Base-by-base conservation (phyloP, 2,113 vertebrate species). In the Cairina moschata region DNA sequence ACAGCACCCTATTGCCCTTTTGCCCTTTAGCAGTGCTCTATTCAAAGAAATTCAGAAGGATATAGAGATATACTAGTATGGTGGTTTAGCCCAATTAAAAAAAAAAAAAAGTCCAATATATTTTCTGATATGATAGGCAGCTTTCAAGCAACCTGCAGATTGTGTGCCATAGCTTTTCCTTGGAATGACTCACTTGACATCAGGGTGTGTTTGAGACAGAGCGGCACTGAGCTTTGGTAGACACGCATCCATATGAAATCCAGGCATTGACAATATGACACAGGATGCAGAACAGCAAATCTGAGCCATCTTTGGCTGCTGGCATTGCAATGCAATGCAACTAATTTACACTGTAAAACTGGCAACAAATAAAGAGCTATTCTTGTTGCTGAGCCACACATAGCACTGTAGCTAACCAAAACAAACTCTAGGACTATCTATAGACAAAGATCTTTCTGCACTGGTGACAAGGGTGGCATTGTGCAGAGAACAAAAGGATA, bases 1-100 rank as follows among this genome's bases (percentile, higher is more conserved):
- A 88, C 59, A 97, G 69, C 38, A 91, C 44, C 46, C 67, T 74
- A 34, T 40, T 91, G 59, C 80, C 90, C 75, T 56, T 72, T 76
- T 91, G 59, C 80, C 91, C 75, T 56, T 72, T 78, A 68, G 58
- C 83, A 95, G 63, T 25, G 13, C 84, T 88, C 59, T 52, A 72
- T 17, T 93, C 82, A 75, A 17, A 21, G 31, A 36, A 86, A 54
- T 74, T 88, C 62, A 13, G 75, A 34, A 56, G 63, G 42, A 75
- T 42, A 90, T 74, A 28, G 77, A 55, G 6, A 65, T 42, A 67
- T 6, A 71, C 82, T 72, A 31, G 20, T 22, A 21, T 48, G 46
- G 46, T 22, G 20, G 46, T 48, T 48, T 48, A 48, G 46, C 10
- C 46, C 46, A 48, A 48, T 48, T 11, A 22, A 48, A 48, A 5